These are phyloP conservation scores for Microchirus variegatus DNA, from an alignment of 2,797 vertebrate species.

Conservation along the genomic window DNA sequence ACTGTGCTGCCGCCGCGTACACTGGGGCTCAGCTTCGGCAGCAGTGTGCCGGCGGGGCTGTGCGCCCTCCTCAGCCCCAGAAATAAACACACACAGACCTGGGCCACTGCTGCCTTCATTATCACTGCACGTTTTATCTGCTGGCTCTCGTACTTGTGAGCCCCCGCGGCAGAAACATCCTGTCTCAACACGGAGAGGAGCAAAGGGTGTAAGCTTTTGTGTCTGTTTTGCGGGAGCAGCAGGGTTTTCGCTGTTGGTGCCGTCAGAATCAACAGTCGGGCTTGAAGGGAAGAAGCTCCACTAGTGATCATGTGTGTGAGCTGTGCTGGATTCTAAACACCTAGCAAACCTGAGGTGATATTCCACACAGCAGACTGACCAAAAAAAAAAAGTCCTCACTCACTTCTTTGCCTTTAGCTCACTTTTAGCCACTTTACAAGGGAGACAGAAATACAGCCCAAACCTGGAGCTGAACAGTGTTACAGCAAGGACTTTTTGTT, in stretches of 20 bases:
- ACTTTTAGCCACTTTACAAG: slow-evolving; percentile 56
- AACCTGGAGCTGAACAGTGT: slow-evolving; percentile 52
- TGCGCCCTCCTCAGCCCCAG: slow-evolving; percentile 81
- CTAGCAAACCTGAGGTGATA: slow-evolving; percentile 77
- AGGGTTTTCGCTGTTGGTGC: slow-evolving; percentile 70
- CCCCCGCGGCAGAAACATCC: slow-evolving; percentile 77
- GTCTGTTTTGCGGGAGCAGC: slow-evolving; percentile 75
- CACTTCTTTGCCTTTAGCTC: slow-evolving; percentile 65
- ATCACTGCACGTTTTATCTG: slow-evolving; percentile 82
- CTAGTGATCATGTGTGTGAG: slow-evolving; percentile 54
- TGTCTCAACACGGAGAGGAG: slow-evolving; percentile 74
- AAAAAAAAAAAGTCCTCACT: slow-evolving; percentile 60
- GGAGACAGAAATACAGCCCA: slow-evolving; percentile 31
- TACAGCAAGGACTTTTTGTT: slow-evolving; percentile 59
- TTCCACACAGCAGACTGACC: slow-evolving; percentile 60
- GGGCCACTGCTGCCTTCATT: slow-evolving; percentile 84
- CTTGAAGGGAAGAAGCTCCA: slow-evolving; percentile 75
- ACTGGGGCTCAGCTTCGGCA: slow-evolving; percentile 78
- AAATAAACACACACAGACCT: slow-evolving; percentile 84
- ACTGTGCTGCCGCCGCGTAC: slow-evolving; percentile 76
- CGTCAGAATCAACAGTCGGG: slow-evolving; percentile 76
- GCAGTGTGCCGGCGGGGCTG: slow-evolving; percentile 79
- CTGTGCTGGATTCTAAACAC: slow-evolving; percentile 64
- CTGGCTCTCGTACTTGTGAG: slow-evolving; percentile 75
- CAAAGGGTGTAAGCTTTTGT: slow-evolving; percentile 82